A percentile compares a stretch with the other conserved stretches of the same genome.
phyloP scores from a whole-genome alignment of 1,140 invertebrate genomes.

The Stegodyphus mimosarum region DNA sequence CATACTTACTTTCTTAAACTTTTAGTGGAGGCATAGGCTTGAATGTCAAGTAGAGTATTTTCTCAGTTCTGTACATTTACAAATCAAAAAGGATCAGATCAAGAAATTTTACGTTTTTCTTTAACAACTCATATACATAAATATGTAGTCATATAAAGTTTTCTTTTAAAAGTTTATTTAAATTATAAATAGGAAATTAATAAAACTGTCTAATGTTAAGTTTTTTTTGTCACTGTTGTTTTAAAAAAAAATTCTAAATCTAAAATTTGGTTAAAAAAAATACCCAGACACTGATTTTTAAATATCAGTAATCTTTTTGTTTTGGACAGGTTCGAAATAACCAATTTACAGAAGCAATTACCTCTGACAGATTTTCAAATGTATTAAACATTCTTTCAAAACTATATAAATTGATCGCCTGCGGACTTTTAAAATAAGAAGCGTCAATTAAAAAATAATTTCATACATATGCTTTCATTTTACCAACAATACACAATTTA shows the following conservation, averaged over 20 bases:
- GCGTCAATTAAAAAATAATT: too few species aligned
- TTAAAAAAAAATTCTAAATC: neutral
- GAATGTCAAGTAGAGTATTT: constrained; percentile 42
- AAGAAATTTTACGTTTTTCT: constrained; percentile 32
- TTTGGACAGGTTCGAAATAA: too few species aligned
- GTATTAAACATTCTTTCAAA: too few species aligned
- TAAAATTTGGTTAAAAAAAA: neutral
- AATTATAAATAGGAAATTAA: neutral
- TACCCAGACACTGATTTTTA: neutral
- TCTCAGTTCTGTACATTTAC: constrained; percentile 57
- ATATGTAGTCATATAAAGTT: neutral
- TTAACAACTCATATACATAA: constrained; percentile 11
- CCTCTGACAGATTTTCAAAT: too few species aligned
- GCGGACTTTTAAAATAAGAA: too few species aligned
- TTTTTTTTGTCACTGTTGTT: neutral
- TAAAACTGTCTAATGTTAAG: neutral
- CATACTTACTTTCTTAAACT: constrained; percentile 52
- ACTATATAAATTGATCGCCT: too few species aligned
- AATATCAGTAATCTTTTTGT: too few species aligned
- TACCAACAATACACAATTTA: too few species aligned
- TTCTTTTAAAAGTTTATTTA: neutral
- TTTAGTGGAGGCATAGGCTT: constrained; percentile 42
- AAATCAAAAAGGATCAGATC: constrained; percentile 60
- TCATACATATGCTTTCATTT: too few species aligned
- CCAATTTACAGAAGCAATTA: too few species aligned